Evolutionary conservation across 2,888 invertebrate species (phyloP).

Genomic region (Pachymerium ferrugineum): DNA sequence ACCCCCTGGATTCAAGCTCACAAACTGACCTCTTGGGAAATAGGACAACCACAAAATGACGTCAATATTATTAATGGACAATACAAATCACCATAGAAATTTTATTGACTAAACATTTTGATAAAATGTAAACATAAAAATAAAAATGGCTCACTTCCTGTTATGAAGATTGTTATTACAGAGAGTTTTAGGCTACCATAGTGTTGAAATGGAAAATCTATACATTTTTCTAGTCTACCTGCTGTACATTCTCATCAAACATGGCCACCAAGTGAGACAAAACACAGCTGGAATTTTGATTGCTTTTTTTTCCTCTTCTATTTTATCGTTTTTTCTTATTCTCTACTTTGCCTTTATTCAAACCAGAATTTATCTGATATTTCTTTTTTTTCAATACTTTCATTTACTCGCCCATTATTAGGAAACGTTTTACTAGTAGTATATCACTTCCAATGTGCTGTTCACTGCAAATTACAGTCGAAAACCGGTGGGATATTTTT

Average conservation of each 20-base stretch:
- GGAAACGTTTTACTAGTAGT: too few relatives aligned
- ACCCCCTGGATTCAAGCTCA: neutral
- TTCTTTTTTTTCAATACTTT: neutral
- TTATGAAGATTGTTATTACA: constrained; percentile 5
- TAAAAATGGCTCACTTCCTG: neutral
- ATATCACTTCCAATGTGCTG: too few relatives aligned
- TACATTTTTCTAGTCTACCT: constrained; percentile 14
- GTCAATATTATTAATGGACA: neutral
- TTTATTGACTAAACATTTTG: too few relatives aligned
- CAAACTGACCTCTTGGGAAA: neutral
- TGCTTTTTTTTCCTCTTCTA: constrained; percentile 9
- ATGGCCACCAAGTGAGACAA: constrained; percentile 15
- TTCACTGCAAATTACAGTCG: too few relatives aligned
- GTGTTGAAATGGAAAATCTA: neutral
- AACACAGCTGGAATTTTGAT: constrained; percentile 22
- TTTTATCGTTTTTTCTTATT: neutral
- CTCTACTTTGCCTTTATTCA: neutral
- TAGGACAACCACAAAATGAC: neutral
- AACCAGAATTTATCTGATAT: constrained; percentile 5
- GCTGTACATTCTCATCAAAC: constrained; percentile 27
- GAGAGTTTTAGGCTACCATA: neutral
- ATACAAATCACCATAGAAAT: neutral
- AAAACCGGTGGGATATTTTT: too few relatives aligned
- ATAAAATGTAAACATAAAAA: neutral
- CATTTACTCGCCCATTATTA: neutral